Percentiles rank a stretch among this genome's conserved stretches.
Evolutionary conservation across 2,113 vertebrate genomes (phyloP).

Genomic region (Seriola quinqueradiata): DNA sequence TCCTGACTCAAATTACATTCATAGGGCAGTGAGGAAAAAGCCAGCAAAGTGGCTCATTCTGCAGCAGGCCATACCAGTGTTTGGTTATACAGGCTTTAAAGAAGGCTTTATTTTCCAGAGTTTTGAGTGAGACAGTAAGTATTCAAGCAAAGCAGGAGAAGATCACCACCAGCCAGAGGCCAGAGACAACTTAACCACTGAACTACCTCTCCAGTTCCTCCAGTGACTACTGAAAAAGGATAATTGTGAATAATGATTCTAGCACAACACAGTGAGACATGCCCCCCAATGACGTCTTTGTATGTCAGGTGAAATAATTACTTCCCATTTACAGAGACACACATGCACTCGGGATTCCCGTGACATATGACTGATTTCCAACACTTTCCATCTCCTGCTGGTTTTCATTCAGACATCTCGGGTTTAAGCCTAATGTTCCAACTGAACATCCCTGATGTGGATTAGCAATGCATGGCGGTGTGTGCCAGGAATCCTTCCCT

Average conservation of each 20-base stretch:
- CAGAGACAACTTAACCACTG: background rate
- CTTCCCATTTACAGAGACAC: conserved; percentile 19
- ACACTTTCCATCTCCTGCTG: conserved; percentile 37
- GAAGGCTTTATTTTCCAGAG: too few relatives aligned
- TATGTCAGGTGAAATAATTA: conserved; percentile 35
- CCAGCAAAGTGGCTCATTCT: background rate
- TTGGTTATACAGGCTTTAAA: background rate
- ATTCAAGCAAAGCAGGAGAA: background rate
- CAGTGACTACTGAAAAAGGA: background rate
- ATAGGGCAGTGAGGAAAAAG: background rate
- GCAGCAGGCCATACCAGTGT: background rate
- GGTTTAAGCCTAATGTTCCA: conserved; percentile 57
- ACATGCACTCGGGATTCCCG: background rate
- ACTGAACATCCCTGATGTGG: conserved; percentile 70
- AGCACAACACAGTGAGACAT: conserved; percentile 3
- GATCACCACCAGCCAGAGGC: background rate
- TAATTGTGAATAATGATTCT: conserved; percentile 16
- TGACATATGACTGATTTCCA: conserved; percentile 63
- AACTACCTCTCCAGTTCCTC: background rate
- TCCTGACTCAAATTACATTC: background rate
- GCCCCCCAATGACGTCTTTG: conserved; percentile 5
- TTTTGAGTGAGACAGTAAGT: background rate
- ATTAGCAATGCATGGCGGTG: conserved; percentile 65
- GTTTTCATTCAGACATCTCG: conserved; percentile 54
- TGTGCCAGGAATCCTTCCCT: conserved; percentile 53